phyloP scores from a whole-genome alignment of 2,113 vertebrate species.

The Eudyptes chrysolophus region DNA sequence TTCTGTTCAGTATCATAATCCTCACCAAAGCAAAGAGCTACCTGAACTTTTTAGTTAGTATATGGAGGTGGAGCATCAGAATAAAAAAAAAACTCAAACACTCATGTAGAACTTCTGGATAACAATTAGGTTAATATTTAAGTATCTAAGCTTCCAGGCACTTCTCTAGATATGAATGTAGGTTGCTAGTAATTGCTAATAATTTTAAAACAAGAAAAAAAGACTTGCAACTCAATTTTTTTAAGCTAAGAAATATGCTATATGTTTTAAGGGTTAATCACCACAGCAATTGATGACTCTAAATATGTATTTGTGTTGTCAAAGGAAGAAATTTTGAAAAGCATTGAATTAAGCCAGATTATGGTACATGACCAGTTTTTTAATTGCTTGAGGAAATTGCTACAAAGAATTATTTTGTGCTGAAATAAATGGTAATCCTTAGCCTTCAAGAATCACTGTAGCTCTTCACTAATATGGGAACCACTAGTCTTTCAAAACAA shows the following conservation, averaged over 20 bases:
- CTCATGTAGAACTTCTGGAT: background rate
- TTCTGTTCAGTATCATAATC: background rate
- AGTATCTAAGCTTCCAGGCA: background rate
- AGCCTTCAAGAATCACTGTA: background rate
- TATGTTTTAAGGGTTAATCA: background rate
- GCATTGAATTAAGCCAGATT: background rate
- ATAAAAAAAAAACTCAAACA: background rate
- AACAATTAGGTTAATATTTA: background rate
- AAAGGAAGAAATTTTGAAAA: background rate
- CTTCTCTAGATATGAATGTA: background rate
- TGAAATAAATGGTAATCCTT: background rate
- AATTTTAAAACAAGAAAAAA: background rate
- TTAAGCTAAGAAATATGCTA: background rate
- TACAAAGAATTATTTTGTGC: background rate
- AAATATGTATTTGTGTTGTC: background rate
- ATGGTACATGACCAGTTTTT: background rate
- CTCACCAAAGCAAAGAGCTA: background rate
- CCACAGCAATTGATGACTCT: background rate
- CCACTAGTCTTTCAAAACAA: background rate
- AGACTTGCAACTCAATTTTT: background rate
- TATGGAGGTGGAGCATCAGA: background rate
- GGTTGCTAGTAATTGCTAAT: background rate
- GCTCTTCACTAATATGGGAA: background rate
- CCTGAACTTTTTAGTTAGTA: background rate
- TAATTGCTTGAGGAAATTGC: background rate